A percentile compares a stretch with the other conserved stretches of the same genome.
Conservation (phyloP, 30 jellyfish, hydroid and myxozoan species). For the Clytia hemisphaerica region DNA sequence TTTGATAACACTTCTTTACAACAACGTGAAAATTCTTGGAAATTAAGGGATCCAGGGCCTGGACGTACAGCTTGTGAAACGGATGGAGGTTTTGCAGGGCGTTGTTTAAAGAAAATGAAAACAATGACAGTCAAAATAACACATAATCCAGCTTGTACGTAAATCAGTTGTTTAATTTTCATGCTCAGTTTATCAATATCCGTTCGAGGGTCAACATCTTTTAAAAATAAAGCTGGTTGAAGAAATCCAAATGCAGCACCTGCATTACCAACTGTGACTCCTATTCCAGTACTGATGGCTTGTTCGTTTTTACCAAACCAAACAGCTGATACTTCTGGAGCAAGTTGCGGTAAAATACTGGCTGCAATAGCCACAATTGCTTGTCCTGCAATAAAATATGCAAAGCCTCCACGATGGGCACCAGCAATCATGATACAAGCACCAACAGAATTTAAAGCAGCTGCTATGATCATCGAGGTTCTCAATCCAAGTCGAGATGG, state of each 20-base stretch:
- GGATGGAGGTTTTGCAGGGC: slow-evolving; percentile 23
- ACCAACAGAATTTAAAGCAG: slow-evolving; percentile 26
- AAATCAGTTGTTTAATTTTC: slow-evolving; percentile 1
- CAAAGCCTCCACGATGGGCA: slow-evolving; percentile 18
- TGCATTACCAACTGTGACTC: slow-evolving; percentile 16
- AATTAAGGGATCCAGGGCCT: neutral
- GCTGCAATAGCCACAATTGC: slow-evolving; percentile 29
- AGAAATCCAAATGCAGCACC: slow-evolving; percentile 35
- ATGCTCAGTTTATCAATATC: neutral
- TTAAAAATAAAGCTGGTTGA: slow-evolving; percentile 25
- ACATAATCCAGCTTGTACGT: slow-evolving; percentile 27
- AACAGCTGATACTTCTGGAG: slow-evolving; percentile 24
- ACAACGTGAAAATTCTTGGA: neutral
- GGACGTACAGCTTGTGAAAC: slow-evolving; percentile 14
- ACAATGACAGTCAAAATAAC: neutral
- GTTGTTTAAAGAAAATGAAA: slow-evolving; percentile 9
- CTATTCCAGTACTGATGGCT: slow-evolving; percentile 33
- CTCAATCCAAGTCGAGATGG: slow-evolving; percentile 34
- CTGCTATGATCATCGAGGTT: slow-evolving; percentile 14
- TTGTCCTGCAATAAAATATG: slow-evolving; percentile 21
- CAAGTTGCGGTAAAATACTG: slow-evolving; percentile 29
- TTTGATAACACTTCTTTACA: neutral
- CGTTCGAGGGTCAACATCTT: neutral
- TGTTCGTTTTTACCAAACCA: slow-evolving; percentile 30
- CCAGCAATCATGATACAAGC: slow-evolving; percentile 25